Base-by-base conservation (phyloP, 2,113 vertebrate species). In the Tetrao urogallus region DNA sequence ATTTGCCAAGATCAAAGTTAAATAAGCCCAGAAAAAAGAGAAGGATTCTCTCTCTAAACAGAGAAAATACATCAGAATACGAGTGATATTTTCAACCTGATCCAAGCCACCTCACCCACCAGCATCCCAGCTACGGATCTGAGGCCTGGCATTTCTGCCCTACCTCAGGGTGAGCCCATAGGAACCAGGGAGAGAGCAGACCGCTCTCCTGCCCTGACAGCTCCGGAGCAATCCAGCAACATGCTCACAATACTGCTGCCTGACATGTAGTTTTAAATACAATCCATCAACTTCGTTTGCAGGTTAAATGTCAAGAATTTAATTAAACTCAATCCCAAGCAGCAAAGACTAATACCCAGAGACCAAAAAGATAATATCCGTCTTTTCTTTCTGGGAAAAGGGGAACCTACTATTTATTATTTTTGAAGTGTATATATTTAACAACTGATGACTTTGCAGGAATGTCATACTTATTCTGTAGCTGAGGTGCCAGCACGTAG, bases 261-360 rank as follows among this genome's bases (percentile, higher is more conserved):
- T 48, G 57, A 30, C 30, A 21, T 11, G 24, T 11, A 32, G 24
- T 48, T 94, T 93, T 82, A 87, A 87, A 86, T 8, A 28, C 43
- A 86, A 90, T 73, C 48, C 66, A 89, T 76, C 89, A 92, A 40
- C 64, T 85, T 38, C 10, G 34, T 32, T 67, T 34, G 76, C 67
- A 82, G 60, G 81, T 82, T 89, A 91, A 73, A 63, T 24, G 27
- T 79, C 58, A 32, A 90, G 57, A 90, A 89, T 91, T 92, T 79
- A 84, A 96, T 94, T 93, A 93, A 93, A 93, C 63, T 75, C 58
- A 58, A 56, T 34, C 81, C 27, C 70, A 95, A 84, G 66, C 57
- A 84, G 83, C 77, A 92, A 88, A 65, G 18, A 83, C 60, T 81
- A 88, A 93, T 65, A 88, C 3, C 17, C 74, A 89, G 63, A 66